Base-by-base conservation (phyloP, 2,797 vertebrate genomes). In the Poecile montanus region DNA sequence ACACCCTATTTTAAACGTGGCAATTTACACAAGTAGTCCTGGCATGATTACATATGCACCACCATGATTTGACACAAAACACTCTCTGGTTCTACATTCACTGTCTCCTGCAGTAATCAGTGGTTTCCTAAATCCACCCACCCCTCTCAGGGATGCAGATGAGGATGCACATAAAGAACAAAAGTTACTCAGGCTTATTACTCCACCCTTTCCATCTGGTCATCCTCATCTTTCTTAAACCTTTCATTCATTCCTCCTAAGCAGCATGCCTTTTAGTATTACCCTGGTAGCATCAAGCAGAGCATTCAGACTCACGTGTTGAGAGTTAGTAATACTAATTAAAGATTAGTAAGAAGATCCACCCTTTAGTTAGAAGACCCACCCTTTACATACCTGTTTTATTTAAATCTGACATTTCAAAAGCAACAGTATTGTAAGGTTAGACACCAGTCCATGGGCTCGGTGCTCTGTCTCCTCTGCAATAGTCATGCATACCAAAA, bases 361-460 rank as follows among this genome's bases (percentile, higher is more conserved):
- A 61, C 74, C 48, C 58, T 73, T 65, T 67, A 82, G 34, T 89
- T 50, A 71, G 26, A 77, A 87, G 66, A 51, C 17, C 73, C 63
- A 77, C 42, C 22, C 70, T 74, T 85, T 84, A 91, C 91, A 48
- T 94, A 96, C 85, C 91, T 84, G 67, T 61, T 89, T 91, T 27
- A 44, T 70, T 94, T 85, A 93, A 93, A 90, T 79, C 25, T 85
- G 79, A 57, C 65, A 81, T 78, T 93, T 93, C 57, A 95, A 94
- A 92, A 92, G 63, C 68, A 84, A 74, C 44, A 85, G 40, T 3
- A 2, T 7, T 45, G 42, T 50, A 89, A 86, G 23, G 7, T 60
- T 91, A 93, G 62, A 85, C 58, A 85, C 58, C 63, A 92, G 67
- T 82, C 73, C 94, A 93, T 84, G 27, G 32, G 88, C 84, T 82